Evolutionary conservation across 2,797 vertebrate species (phyloP).

Genomic region (Karalla daura): DNA sequence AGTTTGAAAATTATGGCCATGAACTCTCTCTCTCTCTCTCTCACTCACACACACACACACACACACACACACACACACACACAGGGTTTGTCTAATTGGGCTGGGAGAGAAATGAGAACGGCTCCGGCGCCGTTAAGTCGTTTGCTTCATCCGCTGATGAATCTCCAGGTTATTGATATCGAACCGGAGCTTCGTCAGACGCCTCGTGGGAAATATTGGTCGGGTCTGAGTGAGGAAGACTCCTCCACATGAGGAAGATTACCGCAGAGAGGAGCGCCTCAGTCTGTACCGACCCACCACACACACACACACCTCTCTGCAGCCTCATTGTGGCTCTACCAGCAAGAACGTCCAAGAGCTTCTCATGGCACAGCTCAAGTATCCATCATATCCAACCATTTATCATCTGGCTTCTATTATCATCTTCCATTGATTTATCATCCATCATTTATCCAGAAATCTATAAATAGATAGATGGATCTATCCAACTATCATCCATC

Average conservation of each 20-base stretch:
- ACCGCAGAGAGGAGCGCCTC: neutral
- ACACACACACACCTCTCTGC: neutral
- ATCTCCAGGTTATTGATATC: conserved; percentile 35
- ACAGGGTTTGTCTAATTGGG: conserved; percentile 26
- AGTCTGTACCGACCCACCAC: neutral
- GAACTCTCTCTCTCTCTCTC: conserved; percentile 14
- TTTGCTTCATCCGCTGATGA: conserved; percentile 24
- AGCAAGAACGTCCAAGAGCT: too few relatives aligned
- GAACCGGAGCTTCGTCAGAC: conserved; percentile 12
- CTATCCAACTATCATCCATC: too few relatives aligned
- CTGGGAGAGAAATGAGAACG: neutral
- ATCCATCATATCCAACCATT: too few relatives aligned
- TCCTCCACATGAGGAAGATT: conserved; percentile 24
- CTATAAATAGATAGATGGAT: too few relatives aligned
- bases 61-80: conserved; percentile 17
- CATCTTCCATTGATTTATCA: too few relatives aligned
- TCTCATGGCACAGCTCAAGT: too few relatives aligned
- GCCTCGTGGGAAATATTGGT: conserved; percentile 44
- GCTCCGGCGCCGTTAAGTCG: neutral
- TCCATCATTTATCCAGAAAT: too few relatives aligned
- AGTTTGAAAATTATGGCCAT: conserved; percentile 5
- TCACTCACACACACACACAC: conserved; percentile 23
- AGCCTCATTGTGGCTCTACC: too few relatives aligned
- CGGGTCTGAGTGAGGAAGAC: conserved; percentile 9
- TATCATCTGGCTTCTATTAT: too few relatives aligned